Percentiles rank a stretch among this genome's conserved stretches.
phyloP scores from a whole-genome alignment of 2,113 vertebrate species.

The Merops nubicus region DNA sequence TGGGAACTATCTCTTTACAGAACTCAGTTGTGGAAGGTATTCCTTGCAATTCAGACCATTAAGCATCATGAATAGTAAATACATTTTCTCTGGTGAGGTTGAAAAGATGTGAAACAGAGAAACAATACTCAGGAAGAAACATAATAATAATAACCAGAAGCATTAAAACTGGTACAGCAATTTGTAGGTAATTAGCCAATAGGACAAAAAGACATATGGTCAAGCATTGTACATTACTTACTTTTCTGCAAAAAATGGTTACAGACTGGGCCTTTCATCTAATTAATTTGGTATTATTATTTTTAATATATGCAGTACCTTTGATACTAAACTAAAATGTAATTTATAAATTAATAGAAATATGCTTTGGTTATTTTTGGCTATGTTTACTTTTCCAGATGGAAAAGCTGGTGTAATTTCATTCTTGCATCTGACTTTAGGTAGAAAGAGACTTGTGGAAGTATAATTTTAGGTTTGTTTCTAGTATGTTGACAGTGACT shows the following conservation, averaged over 20 bases:
- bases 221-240: slow-evolving; percentile 1
- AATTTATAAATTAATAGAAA: slow-evolving; percentile 31
- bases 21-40: not conserved
- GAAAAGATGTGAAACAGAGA: slow-evolving; percentile 4
- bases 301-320: slow-evolving; percentile 46
- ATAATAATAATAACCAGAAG: slow-evolving; percentile 49
- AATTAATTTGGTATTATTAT: slow-evolving; percentile 44
- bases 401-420: not conserved
- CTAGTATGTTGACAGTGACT: not conserved
- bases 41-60: not conserved
- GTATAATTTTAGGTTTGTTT: not conserved
- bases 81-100: not conserved
- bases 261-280: not conserved
- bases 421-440: slow-evolving; percentile 23
- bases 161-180: slow-evolving; percentile 40
- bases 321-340: not conserved
- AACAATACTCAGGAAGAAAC: slow-evolving; percentile 41
- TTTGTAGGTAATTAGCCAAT: slow-evolving; percentile 66
- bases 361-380: slow-evolving; percentile 7
- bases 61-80: not conserved
- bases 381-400: not conserved
- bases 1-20: not conserved
- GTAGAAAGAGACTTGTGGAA: not conserved
- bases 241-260: not conserved
- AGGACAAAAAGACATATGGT: slow-evolving; percentile 40